Base-by-base conservation (phyloP, 1,140 invertebrate genomes). In the Stratiolaelaps scimitus region DNA sequence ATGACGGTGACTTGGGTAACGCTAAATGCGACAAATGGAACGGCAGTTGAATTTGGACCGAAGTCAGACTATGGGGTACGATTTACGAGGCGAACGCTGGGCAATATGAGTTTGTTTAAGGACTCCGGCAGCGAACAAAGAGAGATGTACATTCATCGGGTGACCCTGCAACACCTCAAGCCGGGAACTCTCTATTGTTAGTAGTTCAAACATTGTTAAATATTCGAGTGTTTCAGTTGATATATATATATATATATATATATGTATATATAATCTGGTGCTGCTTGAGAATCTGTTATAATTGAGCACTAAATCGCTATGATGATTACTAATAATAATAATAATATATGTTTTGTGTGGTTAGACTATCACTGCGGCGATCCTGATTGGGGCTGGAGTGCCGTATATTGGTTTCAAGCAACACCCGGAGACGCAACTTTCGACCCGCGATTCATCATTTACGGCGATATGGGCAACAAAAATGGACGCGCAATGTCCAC, bases 1-100 rank as follows among this genome's bases (percentile, higher is more conserved):
- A 86, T 91, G 75, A 80, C 89, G 44, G 84, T 94, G 19, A 94
- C 89, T 65, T 96, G 92, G 92, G 85, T 83, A 1, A 95, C 92
- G 34, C 81, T 82, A 68, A 80, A 84, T 70, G 75, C 84, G 69
- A 85, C 89, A 4, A 71, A 79, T 30, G 76, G 81, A 71, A 84
- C 87, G 0, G 70, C 83, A 34, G 88, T 90, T 20, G 81, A 88
- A 73, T 94, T 86, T 78, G 88, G 88, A 1, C 80, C 81, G 44
- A 76, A 73, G 15, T 17, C 26, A 6, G 20, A 23, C 23, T 29
- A 15, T 15, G 53, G 47, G 26, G 19, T 60, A 1, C 79, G 75
- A 17, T 76, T 84, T 64, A 75, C 78, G 46, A 70, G 81, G 30
- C 74, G 71, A 60, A 82, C 79, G 0, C 69, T 69, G 15, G 89